Evolutionary conservation across 2,888 invertebrate genomes (phyloP).

Genomic region (Anthrax anthrax): DNA sequence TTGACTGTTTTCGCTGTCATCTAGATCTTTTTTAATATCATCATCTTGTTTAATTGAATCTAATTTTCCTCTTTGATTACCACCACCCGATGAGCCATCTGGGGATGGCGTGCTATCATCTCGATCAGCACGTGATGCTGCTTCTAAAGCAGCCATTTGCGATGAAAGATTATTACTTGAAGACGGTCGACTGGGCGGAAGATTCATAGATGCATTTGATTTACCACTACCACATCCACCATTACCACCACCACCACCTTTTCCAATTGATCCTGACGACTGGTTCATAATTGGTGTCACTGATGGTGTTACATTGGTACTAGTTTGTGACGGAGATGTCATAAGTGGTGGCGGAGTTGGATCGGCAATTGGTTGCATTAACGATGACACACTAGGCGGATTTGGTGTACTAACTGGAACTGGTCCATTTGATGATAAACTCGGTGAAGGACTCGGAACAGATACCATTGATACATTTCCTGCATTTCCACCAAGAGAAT

Average conservation of each 20-base stretch:
- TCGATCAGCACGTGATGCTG: constrained; percentile 50
- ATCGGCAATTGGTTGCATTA: constrained; percentile 41
- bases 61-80: constrained; percentile 41
- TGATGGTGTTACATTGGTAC: constrained; percentile 19
- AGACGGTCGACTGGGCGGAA: constrained; percentile 23
- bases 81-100: constrained; percentile 20
- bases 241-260: constrained; percentile 21
- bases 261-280: constrained; percentile 17
- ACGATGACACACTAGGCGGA: constrained; percentile 44
- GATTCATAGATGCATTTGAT: constrained; percentile 13
- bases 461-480: constrained; percentile 33
- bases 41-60: constrained; percentile 52
- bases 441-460: constrained; percentile 36
- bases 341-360: constrained; percentile 39
- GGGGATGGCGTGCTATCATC: constrained; percentile 50
- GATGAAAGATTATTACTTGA: constrained; percentile 45
- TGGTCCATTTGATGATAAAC: constrained; percentile 34
- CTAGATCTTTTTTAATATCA: constrained; percentile 54
- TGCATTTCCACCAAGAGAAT: constrained; percentile 11
- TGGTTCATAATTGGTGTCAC: constrained; percentile 16
- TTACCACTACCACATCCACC: constrained; percentile 13
- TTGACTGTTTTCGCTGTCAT: constrained; percentile 35
- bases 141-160: constrained; percentile 58
- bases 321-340: constrained; percentile 21
- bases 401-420: constrained; percentile 41